Evolutionary conservation across 2,797 vertebrate species (phyloP).

Genomic region (Platalea minor): DNA sequence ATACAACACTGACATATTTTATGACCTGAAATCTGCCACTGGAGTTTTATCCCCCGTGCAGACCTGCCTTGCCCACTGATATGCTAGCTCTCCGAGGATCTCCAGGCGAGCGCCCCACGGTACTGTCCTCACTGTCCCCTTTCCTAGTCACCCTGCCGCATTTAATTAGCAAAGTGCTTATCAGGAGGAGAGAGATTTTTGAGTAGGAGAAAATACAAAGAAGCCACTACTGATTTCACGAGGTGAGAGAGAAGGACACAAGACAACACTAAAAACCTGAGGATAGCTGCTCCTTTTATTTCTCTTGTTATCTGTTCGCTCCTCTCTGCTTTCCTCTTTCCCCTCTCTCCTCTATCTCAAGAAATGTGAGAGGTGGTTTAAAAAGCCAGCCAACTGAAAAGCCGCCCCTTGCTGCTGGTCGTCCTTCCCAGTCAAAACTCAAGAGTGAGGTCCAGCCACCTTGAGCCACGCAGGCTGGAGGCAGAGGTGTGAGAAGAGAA

Average conservation of each 20-base stretch:
- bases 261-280: neutral
- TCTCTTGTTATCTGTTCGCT: neutral
- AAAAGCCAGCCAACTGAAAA: neutral
- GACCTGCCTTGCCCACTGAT: neutral
- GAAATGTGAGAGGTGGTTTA: neutral
- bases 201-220: neutral
- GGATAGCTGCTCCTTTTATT: neutral
- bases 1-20: neutral
- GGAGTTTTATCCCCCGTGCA: neutral
- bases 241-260: neutral
- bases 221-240: neutral
- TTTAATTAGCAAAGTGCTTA: neutral
- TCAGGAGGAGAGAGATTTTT: neutral
- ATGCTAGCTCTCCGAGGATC: neutral
- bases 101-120: rapidly evolving
- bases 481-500: neutral
- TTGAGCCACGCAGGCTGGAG: neutral
- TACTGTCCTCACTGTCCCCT: neutral
- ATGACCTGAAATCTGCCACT: neutral
- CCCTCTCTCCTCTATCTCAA: neutral
- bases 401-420: neutral
- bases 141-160: neutral
- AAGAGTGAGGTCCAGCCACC: neutral
- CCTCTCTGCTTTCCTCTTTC: neutral
- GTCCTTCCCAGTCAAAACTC: neutral